A percentile compares a stretch with the other conserved stretches of the same genome.
These are phyloP conservation scores for Gonioctena quinquepunctata DNA, from an alignment of 1,140 invertebrate species.

Conservation along the genomic window DNA sequence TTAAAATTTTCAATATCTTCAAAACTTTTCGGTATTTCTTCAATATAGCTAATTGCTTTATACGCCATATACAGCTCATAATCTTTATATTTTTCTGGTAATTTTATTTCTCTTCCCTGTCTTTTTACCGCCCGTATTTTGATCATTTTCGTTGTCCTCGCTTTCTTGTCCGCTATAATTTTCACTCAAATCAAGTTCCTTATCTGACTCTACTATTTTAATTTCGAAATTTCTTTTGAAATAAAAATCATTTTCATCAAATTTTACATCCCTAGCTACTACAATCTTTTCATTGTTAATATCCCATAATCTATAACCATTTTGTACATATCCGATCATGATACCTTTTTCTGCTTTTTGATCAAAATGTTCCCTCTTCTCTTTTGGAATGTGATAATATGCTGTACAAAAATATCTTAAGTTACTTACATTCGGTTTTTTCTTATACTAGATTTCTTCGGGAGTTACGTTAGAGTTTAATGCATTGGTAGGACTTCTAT, in stretches of 20 bases:
- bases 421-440: slow-evolving; percentile 42
- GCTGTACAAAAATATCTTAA: slow-evolving; percentile 41
- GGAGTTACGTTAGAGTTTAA: not conserved
- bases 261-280: slow-evolving; percentile 25
- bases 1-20: slow-evolving; percentile 46
- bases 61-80: slow-evolving; percentile 32
- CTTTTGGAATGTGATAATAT: slow-evolving; percentile 44
- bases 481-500: slow-evolving; percentile 7
- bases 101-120: slow-evolving; percentile 18
- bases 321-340: slow-evolving; percentile 31
- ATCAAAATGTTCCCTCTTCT: slow-evolving; percentile 35
- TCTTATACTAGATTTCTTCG: slow-evolving; percentile 33
- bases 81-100: slow-evolving; percentile 28
- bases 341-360: slow-evolving; percentile 35
- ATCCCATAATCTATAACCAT: slow-evolving; percentile 26
- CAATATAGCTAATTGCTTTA: slow-evolving; percentile 20
- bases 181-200: not conserved
- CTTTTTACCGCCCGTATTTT: not conserved
- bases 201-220: slow-evolving; percentile 1
- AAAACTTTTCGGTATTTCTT: slow-evolving; percentile 30
- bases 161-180: slow-evolving; percentile 8
- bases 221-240: slow-evolving; percentile 17
- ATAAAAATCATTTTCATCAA: slow-evolving; percentile 30
- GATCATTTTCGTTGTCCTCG: not conserved
- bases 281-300: slow-evolving; percentile 26